Base-by-base conservation (phyloP, 1,140 invertebrate species). In the Halictus rubicundus region DNA sequence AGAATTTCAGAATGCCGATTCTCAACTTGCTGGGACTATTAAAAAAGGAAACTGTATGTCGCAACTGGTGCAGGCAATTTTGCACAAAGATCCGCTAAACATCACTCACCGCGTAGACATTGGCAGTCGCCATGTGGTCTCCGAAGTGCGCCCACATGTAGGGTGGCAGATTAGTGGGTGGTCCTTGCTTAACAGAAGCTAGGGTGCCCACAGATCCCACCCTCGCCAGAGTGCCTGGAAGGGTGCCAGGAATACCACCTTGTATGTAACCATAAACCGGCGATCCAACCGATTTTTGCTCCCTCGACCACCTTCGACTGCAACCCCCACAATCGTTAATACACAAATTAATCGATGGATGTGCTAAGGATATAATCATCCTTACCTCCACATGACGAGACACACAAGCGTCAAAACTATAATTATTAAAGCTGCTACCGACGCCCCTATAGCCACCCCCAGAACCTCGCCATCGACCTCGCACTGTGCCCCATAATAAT, bases 401-500 rank as follows among this genome's bases (percentile, higher is more conserved):
- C 97, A 97, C 2, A 97, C 95, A 1, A 98, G 92, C 0, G 97
- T 98, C 39, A 98, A 91, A 1, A 97, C 95, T 87, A 98, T 98
- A 69, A 98, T 98, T 39, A 98, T 95, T 6, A 98, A 94, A 27
- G 97, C 97, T 10, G 96, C 96, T 7, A 98, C 95, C 3, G 97
- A 97, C 0, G 97, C 97, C 21, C 97, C 97, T 78, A 98, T 96
- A 0, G 97, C 97, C 25, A 98, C 97, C 0, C 96, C 97, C 42
- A 98, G 91, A 63, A 98, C 97, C 93, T 98, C 97, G 12, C 97
- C 97, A 89, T 98, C 98, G 59, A 98, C 95, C 91, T 98, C 97
- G 90, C 98, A 98, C 87, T 96, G 95, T 1, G 95, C 94, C 1
- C 97, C 97, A 90, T 98, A 98, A 90, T 97, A 98, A 85, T 96